Percentiles rank a stretch among this genome's conserved stretches.
Conservation (phyloP, 2,113 vertebrate genomes). For the Eulemur rufifrons region DNA sequence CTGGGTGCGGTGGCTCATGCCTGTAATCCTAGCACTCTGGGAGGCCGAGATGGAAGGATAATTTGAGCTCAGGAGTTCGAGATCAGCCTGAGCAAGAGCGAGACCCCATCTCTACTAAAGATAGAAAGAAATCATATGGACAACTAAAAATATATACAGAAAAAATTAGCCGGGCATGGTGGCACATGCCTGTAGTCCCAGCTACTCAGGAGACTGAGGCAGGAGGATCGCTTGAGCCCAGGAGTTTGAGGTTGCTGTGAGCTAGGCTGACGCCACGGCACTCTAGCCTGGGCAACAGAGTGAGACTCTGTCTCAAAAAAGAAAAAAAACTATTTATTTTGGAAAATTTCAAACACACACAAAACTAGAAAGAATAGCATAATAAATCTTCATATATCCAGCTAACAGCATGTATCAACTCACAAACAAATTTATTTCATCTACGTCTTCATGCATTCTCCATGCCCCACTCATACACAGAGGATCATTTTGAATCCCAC, state of each 20-base stretch:
- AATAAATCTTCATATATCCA: not conserved
- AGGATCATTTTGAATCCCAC: not conserved
- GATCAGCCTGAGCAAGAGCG: not conserved
- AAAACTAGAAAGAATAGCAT: not conserved
- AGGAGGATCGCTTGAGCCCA: not conserved
- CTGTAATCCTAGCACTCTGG: not conserved
- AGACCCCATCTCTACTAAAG: too few species aligned
- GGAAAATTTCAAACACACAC: not conserved
- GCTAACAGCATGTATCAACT: not conserved
- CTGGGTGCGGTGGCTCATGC: not conserved
- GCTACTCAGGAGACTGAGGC: not conserved
- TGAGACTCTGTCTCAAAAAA: not conserved
- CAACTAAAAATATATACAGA: too few species aligned
- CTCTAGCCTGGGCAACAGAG: not conserved
- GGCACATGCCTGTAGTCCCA: not conserved
- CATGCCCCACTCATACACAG: rapidly evolving
- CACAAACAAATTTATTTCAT: not conserved
- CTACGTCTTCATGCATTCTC: not conserved
- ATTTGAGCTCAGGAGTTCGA: not conserved
- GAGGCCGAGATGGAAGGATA: rapidly evolving
- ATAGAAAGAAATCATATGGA: too few species aligned
- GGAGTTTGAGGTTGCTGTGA: not conserved
- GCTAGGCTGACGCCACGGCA: not conserved
- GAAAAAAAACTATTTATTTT: not conserved
- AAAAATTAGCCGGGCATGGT: too few species aligned